A percentile compares a stretch with the other conserved stretches of the same genome.
phyloP scores from a whole-genome alignment of 2,113 vertebrate species.

The Zosterops hypoxanthus region DNA sequence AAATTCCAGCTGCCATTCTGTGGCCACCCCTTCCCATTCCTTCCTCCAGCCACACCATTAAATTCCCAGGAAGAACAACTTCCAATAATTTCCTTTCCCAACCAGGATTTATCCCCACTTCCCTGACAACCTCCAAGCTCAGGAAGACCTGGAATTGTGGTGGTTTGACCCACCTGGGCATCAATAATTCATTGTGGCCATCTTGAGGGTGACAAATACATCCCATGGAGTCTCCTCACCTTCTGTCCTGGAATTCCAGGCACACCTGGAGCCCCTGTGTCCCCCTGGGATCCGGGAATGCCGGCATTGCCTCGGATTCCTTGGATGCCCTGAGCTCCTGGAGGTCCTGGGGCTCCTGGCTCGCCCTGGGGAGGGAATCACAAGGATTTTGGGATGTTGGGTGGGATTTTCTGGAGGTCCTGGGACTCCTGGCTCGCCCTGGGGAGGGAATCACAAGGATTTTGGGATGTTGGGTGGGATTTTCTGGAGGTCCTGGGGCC shows the following conservation, averaged over 20 bases:
- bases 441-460: neutral
- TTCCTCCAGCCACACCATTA: neutral
- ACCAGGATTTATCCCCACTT: neutral
- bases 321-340: constrained; percentile 87
- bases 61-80: neutral
- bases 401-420: neutral
- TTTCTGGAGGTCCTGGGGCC: constrained; percentile 75
- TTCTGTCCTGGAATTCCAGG: constrained; percentile 78
- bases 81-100: neutral
- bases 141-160: neutral
- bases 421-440: constrained; percentile 85
- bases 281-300: constrained; percentile 78
- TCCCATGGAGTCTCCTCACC: constrained; percentile 34
- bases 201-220: neutral
- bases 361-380: constrained; percentile 76
- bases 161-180: rapidly evolving
- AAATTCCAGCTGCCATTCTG: rapidly evolving
- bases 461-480: neutral
- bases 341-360: constrained; percentile 80
- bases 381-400: neutral
- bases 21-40: neutral
- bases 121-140: neutral
- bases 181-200: rapidly evolving
- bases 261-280: constrained; percentile 76
- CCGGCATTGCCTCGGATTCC: constrained; percentile 84